Base-by-base conservation (phyloP, 2,797 vertebrate species). In the Eospalax fontanierii region DNA sequence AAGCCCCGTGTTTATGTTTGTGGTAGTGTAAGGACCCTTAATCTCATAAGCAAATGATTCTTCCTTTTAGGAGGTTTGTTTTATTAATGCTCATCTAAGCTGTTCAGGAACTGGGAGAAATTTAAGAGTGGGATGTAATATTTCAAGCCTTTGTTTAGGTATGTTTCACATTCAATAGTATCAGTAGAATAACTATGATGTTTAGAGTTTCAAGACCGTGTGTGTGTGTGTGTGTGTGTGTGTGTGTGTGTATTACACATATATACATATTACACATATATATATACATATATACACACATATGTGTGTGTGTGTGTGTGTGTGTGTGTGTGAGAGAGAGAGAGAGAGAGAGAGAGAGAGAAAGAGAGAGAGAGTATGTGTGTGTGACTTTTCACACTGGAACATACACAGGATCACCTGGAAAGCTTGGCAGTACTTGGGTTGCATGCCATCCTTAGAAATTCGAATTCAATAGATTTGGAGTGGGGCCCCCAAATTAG, bases 101-200 rank as follows among this genome's bases (percentile, higher is more conserved):
- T 82, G 21, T 38, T 35, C 4, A 24, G 85, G 68, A 65, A 81
- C 74, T 83, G 35, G 78, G 38, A 89, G 61, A 71, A n/a, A 16
- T 4, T 87, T 35, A 63, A 65, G 24, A 21, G 87, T 82, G 35
- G 22, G 30, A 66, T 40, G 3, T 87, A 35, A 16, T 26, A 70
- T 96, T 93, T 78, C 43, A 81, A 83, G 54, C 43, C 6, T 93
- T 93, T 59, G 57, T 82, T 94, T 92, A 74, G 57, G 79, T 95
- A 65, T 80, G 66, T 70, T 87, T 94, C 40, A 11, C 26, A 40
- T 87, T 87, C 35, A 83, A 43, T 35, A 57, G 79, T 88, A 19
- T n/a, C 26, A 46, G 22, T 68, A 30, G 33, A 46, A 40, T n/a
- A 24, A 9, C 12, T 54, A 15, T 70, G 78, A 46, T 28, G 26